phyloP scores from a whole-genome alignment of 1,140 invertebrate species.

The Drosophila teissieri region DNA sequence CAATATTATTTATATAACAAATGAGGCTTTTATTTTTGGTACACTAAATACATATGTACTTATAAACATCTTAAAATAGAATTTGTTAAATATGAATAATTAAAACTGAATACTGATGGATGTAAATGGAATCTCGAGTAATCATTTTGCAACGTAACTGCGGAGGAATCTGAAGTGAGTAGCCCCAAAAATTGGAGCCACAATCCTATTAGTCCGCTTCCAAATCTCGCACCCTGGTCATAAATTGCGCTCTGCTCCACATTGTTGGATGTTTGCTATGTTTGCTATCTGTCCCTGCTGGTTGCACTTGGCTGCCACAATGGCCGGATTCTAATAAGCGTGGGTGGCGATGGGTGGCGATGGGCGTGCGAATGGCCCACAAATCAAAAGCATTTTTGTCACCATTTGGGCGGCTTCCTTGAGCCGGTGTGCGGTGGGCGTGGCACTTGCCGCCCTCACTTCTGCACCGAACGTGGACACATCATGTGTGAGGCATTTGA shows the following conservation, averaged over 20 bases:
- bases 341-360: not conserved
- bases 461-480: constrained; percentile 28
- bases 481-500: constrained; percentile 32
- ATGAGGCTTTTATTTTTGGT: too few species aligned
- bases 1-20: too few species aligned
- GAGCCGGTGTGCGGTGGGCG: constrained; percentile 10
- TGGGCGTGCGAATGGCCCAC: constrained; percentile 25
- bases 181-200: constrained; percentile 43
- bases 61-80: too few species aligned
- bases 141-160: not conserved
- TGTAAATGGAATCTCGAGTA: too few species aligned
- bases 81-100: too few species aligned
- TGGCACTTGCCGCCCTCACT: constrained; percentile 6
- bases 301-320: constrained; percentile 44
- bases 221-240: constrained; percentile 4
- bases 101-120: too few species aligned
- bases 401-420: constrained; percentile 40
- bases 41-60: too few species aligned
- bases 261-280: constrained; percentile 36
- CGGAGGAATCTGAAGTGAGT: constrained; percentile 1
- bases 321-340: constrained; percentile 51
- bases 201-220: constrained; percentile 55
- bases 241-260: constrained; percentile 45
- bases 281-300: constrained; percentile 39
- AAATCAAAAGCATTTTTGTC: constrained; percentile 49